Percentiles rank a stretch among this genome's conserved stretches.
Evolutionary conservation across 1,140 invertebrate genomes (phyloP).

Genomic region (Aplysia californica): DNA sequence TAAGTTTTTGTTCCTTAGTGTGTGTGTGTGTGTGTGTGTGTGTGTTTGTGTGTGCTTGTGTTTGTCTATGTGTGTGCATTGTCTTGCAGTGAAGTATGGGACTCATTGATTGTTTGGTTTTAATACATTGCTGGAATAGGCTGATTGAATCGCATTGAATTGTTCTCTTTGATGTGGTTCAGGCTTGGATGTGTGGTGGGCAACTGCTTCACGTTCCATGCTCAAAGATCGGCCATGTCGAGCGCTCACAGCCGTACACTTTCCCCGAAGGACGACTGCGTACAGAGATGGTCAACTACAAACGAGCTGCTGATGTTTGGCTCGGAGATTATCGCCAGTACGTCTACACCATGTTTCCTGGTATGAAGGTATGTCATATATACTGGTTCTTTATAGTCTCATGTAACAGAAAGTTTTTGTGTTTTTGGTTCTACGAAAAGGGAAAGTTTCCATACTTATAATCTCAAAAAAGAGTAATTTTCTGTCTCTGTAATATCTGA

Average conservation of each 20-base stretch:
- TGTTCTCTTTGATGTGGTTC: no score
- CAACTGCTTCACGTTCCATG: conserved; percentile 84
- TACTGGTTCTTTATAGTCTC: no score
- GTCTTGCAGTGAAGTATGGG: no score
- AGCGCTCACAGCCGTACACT: conserved; percentile 88
- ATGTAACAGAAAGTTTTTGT: not conserved
- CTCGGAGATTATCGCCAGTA: conserved; percentile 45
- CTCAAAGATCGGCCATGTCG: conserved; percentile 67
- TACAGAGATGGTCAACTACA: conserved; percentile 47
- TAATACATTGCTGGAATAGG: no score
- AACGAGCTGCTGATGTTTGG: conserved; percentile 52
- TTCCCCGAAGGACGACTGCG: conserved; percentile 81
- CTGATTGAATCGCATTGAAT: no score
- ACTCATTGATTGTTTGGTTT: no score
- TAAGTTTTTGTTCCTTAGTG: not conserved
- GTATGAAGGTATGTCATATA: conserved; percentile 49
- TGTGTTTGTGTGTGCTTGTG: not conserved
- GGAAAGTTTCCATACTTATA: no score
- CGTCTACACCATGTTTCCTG: conserved; percentile 41
- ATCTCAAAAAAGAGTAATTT: no score
- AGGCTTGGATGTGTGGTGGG: conserved; percentile 97
- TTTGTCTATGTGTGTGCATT: not conserved
- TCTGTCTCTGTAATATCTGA: not conserved
- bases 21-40: conserved; percentile 2
- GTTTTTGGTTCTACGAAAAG: not conserved